phyloP scores from a whole-genome alignment of 2,888 invertebrate species.

The Hemistola chrysoprasaria region DNA sequence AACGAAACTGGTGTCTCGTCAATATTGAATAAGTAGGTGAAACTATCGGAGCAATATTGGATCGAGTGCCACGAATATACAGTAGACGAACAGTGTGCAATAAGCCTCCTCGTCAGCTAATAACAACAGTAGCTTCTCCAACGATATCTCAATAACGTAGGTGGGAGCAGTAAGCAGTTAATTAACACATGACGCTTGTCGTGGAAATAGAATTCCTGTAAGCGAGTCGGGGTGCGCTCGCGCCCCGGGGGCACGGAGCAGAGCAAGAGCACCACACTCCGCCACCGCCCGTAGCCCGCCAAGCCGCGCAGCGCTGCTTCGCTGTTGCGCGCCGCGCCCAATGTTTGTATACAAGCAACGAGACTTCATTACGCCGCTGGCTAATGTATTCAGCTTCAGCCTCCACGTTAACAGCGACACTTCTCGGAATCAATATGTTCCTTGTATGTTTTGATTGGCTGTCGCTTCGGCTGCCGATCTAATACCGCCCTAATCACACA shows the following conservation, averaged over 20 bases:
- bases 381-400: conserved; percentile 83
- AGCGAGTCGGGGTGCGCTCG: conserved; percentile 68
- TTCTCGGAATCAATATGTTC: conserved; percentile 83
- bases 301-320: conserved; percentile 41
- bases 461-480: conserved; percentile 47
- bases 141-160: conserved; percentile 80
- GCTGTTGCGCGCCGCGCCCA: conserved; percentile 31
- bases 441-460: conserved; percentile 82
- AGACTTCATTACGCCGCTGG: conserved; percentile 82
- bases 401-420: conserved; percentile 82
- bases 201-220: conserved; percentile 81
- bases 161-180: conserved; percentile 78
- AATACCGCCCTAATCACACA: conserved; percentile 52
- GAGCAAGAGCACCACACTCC: conserved; percentile 20
- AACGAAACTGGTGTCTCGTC: conserved; percentile 15
- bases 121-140: conserved; percentile 76
- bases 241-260: conserved; percentile 48
- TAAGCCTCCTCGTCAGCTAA: conserved; percentile 73
- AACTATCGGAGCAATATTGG: conserved; percentile 29
- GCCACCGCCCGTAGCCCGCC: conserved; percentile 35
- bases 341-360: conserved; percentile 81
- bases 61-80: conserved; percentile 19
- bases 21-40: conserved; percentile 26
- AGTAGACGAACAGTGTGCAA: conserved; percentile 61
- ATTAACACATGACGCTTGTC: conserved; percentile 81